Conservation (phyloP, 1,140 invertebrate species). For the Hypothenemus hampei region DNA sequence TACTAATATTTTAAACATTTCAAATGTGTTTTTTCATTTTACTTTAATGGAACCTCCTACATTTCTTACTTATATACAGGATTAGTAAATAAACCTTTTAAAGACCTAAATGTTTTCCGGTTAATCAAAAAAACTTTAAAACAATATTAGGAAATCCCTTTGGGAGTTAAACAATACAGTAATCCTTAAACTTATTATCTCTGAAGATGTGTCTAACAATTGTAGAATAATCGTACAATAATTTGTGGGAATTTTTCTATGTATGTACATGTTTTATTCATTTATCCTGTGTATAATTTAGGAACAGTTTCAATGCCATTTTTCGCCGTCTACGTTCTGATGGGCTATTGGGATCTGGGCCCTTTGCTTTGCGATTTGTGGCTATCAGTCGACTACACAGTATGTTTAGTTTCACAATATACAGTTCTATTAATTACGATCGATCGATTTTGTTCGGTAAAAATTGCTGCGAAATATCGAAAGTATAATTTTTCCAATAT, state of each 20-base stretch:
- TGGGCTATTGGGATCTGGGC: conserved; percentile 95
- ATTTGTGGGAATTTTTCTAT: too few relatives aligned
- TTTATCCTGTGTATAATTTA: too few relatives aligned
- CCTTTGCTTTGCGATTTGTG: conserved; percentile 95
- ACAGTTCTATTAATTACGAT: conserved; percentile 98
- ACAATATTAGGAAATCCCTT: too few relatives aligned
- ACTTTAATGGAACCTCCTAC: too few relatives aligned
- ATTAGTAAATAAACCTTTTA: too few relatives aligned
- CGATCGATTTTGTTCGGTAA: conserved; percentile 98
- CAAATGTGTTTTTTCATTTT: too few relatives aligned
- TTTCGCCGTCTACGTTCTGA: conserved; percentile 93
- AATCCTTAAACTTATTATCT: background rate
- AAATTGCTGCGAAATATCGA: conserved; percentile 95
- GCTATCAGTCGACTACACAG: conserved; percentile 98
- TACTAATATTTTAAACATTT: too few relatives aligned
- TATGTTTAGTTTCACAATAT: conserved; percentile 98
- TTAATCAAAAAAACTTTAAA: too few relatives aligned
- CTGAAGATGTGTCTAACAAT: background rate
- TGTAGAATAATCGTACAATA: background rate
- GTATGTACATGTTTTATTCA: too few relatives aligned
- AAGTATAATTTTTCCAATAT: conserved; percentile 19
- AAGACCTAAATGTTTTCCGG: too few relatives aligned
- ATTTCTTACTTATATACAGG: too few relatives aligned
- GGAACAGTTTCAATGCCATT: conserved; percentile 92
- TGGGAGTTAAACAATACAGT: background rate